Percentiles rank a stretch among this genome's conserved stretches.
Evolutionary conservation across 2,888 invertebrate genomes (phyloP).

Genomic region (Carcina quercana): DNA sequence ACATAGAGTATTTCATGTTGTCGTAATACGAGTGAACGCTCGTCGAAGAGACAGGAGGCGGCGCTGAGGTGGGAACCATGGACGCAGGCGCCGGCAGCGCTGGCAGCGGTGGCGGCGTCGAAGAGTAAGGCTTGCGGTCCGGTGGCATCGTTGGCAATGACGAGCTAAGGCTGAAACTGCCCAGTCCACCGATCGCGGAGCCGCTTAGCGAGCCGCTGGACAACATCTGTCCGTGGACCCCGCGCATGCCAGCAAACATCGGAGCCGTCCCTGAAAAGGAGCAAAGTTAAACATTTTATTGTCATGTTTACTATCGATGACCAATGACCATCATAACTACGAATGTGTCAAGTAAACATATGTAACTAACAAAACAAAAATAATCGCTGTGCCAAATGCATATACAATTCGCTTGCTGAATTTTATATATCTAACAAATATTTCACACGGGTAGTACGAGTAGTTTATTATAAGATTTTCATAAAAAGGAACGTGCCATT

Average conservation of each 20-base stretch:
- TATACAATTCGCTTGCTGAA: too few species aligned
- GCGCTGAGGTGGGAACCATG: constrained; percentile 53
- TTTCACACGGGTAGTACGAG: too few species aligned
- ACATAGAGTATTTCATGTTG: constrained; percentile 7
- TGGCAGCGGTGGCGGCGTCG: constrained; percentile 70
- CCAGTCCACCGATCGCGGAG: constrained; percentile 43
- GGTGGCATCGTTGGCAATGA: constrained; percentile 60
- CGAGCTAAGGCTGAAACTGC: constrained; percentile 52
- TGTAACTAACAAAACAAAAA: too few species aligned
- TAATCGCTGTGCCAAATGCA: too few species aligned
- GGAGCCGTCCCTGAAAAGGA: constrained; percentile 35
- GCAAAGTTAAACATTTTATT: too few species aligned
- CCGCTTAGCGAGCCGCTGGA: constrained; percentile 35
- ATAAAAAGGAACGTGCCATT: too few species aligned
- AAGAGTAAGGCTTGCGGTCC: constrained; percentile 74
- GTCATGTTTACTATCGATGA: too few species aligned
- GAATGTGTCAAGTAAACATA: too few species aligned
- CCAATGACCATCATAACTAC: too few species aligned
- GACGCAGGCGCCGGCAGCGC: constrained; percentile 49
- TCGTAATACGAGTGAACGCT: constrained; percentile 51
- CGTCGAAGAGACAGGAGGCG: constrained; percentile 56
- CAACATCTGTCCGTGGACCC: constrained; percentile 61
- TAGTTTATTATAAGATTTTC: too few species aligned
- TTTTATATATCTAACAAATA: too few species aligned
- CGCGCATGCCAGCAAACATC: constrained; percentile 60